Evolutionary conservation across 1,140 invertebrate genomes (phyloP).

Genomic region (Tenebrio molitor): DNA sequence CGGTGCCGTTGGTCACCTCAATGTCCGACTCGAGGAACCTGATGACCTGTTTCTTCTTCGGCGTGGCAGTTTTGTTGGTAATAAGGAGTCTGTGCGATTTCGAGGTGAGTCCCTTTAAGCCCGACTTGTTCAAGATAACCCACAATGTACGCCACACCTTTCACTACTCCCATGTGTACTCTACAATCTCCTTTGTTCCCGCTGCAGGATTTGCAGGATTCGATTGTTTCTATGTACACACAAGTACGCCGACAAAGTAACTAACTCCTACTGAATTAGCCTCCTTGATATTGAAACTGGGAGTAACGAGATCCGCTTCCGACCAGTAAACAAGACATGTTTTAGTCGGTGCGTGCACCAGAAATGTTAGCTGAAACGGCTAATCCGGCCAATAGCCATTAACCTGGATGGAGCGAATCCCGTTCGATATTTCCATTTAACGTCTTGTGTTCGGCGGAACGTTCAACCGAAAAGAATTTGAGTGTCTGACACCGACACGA

Average conservation of each 20-base stretch:
- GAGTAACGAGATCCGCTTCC: not conserved
- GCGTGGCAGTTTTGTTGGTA: slow-evolving; percentile 71
- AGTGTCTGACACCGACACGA: slow-evolving; percentile 14
- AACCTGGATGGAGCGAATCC: not conserved
- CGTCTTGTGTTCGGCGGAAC: not conserved
- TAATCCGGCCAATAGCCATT: slow-evolving; percentile 27
- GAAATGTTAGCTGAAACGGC: slow-evolving; percentile 26
- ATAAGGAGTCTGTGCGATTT: slow-evolving; percentile 76
- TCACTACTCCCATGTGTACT: not conserved
- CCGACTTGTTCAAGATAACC: not conserved
- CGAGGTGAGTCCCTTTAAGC: slow-evolving; percentile 70
- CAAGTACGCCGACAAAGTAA: not conserved
- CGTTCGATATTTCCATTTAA: slow-evolving; percentile 16
- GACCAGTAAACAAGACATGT: not conserved
- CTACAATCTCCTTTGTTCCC: slow-evolving; percentile 12
- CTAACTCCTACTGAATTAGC: slow-evolving; percentile 16
- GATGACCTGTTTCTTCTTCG: slow-evolving; percentile 77
- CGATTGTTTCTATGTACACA: slow-evolving; percentile 37
- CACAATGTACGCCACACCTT: not conserved
- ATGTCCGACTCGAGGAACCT: slow-evolving; percentile 79
- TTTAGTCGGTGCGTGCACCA: not conserved
- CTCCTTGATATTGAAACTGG: slow-evolving; percentile 7
- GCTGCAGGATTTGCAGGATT: slow-evolving; percentile 19
- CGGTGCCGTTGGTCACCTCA: slow-evolving; percentile 81
- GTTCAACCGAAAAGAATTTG: slow-evolving; percentile 11